These are phyloP conservation scores for Rhegmatorhina hoffmannsi DNA, from an alignment of 2,113 vertebrate genomes.

Conservation along the genomic window DNA sequence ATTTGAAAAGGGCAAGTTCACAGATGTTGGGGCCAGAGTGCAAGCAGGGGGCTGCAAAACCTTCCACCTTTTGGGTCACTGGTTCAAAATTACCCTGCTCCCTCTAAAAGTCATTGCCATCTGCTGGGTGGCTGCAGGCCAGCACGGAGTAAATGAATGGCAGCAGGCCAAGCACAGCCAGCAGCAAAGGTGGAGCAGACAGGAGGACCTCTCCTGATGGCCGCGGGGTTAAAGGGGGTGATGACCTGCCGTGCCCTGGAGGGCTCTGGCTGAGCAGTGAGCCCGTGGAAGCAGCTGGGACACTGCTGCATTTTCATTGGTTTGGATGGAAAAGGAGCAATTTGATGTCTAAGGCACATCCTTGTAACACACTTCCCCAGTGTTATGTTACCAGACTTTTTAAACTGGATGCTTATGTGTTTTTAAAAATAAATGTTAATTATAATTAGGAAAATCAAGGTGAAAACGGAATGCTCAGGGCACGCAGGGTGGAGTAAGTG, in stretches of 20 bases:
- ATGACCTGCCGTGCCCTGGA: not conserved
- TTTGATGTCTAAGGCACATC: accelerated
- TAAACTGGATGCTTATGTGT: not conserved
- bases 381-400: accelerated
- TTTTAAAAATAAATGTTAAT: not conserved
- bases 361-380: not conserved
- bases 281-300: not conserved
- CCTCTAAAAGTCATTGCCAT: conserved; percentile 52
- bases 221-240: conserved; percentile 15
- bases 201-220: not conserved
- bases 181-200: conserved; percentile 15
- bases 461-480: not conserved
- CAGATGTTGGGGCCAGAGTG: conserved; percentile 48
- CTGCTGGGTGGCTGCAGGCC: conserved; percentile 51
- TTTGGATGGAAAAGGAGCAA: not conserved
- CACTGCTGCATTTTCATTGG: not conserved
- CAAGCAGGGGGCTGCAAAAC: conserved; percentile 12
- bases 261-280: not conserved
- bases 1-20: conserved; percentile 17
- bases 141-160: not conserved
- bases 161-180: not conserved
- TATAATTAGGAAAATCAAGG: not conserved
- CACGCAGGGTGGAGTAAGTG: not conserved
- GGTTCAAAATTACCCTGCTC: conserved; percentile 10
- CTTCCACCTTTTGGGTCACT: conserved; percentile 42